These are phyloP conservation scores for Papilio polyxenes DNA, from an alignment of 1,140 invertebrate genomes.

Conservation along the genomic window DNA sequence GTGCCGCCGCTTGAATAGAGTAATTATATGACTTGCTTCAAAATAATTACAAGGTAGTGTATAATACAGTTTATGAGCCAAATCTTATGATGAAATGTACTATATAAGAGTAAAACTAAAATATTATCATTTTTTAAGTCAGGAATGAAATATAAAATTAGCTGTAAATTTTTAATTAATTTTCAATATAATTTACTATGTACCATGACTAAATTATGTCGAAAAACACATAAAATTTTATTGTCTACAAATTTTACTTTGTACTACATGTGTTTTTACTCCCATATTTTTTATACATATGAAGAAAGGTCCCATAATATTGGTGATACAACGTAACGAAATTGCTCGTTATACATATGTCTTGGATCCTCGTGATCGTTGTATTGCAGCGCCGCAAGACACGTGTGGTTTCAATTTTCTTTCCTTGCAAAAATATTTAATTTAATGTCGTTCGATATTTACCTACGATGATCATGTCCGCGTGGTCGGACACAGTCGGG, in stretches of 20 bases:
- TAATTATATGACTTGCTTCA: neutral
- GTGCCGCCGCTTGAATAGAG: neutral
- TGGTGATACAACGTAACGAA: no score
- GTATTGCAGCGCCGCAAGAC: no score
- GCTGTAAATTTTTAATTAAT: no score
- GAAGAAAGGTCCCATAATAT: no score
- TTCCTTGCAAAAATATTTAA: neutral
- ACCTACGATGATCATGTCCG: conserved; percentile 91
- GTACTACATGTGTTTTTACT: no score
- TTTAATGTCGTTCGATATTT: conserved; percentile 29
- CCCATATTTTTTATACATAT: no score
- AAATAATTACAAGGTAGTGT: conserved; percentile 8
- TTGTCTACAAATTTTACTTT: no score
- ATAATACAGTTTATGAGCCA: neutral
- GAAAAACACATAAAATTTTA: no score
- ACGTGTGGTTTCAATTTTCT: neutral
- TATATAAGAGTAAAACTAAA: neutral
- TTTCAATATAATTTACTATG: no score
- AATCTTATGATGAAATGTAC: neutral
- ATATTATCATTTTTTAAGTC: neutral
- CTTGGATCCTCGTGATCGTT: no score
- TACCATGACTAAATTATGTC: no score
- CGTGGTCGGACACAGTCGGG: conserved; percentile 91
- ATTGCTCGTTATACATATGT: no score
- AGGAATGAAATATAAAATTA: neutral